phyloP scores from a whole-genome alignment of 2,797 vertebrate species.

The Eidolon dupreanum region DNA sequence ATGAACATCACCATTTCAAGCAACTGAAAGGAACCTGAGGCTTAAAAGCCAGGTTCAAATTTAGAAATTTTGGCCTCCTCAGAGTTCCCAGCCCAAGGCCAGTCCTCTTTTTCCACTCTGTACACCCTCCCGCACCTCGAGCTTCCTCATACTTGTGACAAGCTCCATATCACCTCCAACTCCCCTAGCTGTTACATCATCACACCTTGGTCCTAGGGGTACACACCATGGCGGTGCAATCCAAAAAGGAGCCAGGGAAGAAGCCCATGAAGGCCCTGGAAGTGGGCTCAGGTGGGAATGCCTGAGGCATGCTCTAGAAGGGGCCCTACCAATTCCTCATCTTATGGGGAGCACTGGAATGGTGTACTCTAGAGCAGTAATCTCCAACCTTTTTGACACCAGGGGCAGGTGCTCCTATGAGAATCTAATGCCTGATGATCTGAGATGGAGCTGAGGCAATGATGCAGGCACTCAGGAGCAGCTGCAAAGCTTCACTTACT shows the following conservation, averaged over 20 bases:
- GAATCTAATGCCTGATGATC: too few relatives aligned
- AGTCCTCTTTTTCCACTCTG: background rate
- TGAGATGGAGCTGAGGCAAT: too few relatives aligned
- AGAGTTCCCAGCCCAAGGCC: background rate
- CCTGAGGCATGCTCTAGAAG: background rate
- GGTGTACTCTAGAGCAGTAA: too few relatives aligned
- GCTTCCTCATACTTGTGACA: background rate
- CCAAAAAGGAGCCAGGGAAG: background rate
- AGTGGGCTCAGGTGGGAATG: background rate
- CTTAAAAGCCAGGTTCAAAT: background rate
- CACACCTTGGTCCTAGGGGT: background rate
- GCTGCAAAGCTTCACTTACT: too few relatives aligned
- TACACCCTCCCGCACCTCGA: background rate
- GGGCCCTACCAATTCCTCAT: background rate
- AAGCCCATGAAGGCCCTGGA: background rate
- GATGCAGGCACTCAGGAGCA: too few relatives aligned
- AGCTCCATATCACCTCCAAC: background rate
- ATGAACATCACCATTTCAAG: background rate
- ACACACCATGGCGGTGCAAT: background rate
- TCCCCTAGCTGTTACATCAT: background rate
- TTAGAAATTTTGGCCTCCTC: background rate
- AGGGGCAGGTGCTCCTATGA: too few relatives aligned
- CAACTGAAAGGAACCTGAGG: background rate
- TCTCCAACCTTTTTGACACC: too few relatives aligned
- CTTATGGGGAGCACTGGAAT: background rate